Base-by-base conservation (phyloP, 1,140 invertebrate genomes). In the Heterodera carotae region DNA sequence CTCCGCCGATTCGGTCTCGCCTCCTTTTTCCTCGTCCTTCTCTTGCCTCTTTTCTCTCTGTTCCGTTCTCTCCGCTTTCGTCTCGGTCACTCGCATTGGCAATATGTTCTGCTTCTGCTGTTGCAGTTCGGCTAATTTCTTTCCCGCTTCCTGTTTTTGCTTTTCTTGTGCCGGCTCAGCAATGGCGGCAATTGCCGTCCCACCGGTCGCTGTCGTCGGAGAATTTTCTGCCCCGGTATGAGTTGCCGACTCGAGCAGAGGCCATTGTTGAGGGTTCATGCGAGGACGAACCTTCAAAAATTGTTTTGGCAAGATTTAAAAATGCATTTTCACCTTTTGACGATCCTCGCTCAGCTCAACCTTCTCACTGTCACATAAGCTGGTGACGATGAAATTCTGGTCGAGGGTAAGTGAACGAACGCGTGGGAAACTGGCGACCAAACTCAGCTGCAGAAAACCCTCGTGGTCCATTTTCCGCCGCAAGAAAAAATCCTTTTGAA, bases 341-440 rank as follows among this genome's bases (percentile, higher is more conserved):
- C 64, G 76, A 64, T 80, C 83, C 31, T 60, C 48, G 68, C 60
- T 84, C 36, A 86, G n/a, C 76, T 86, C 84, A 29, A 86, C 86
- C 62, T 82, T 86, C 10, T 79, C 76, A 67, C 85, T 87, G 60
- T 85, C 86, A n/a, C 73, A 69, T 31, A 86, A 81, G 56, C 76
- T 85, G 53, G 87, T 83, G 34, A 94, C 90, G 71, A 99, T 92
- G 29, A 95, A 88, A 77, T 91, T 90, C 67, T 96, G 89, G 88
- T 98, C 94, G 69, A 92, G 91, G 18, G 94, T 96, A 77, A 97
- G 89, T 29, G 92, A 91, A 83, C 94, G 92, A 69, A 99, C 93
- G 81, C 97, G 91, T 89, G 95, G 94, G 89, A 99, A 99, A 25
- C 94, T 95, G 36, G 95, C 94, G 69, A 99, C 96, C 60, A 98